Conservation (phyloP, 2,888 invertebrate genomes). For the Ferrisia virgata region DNA sequence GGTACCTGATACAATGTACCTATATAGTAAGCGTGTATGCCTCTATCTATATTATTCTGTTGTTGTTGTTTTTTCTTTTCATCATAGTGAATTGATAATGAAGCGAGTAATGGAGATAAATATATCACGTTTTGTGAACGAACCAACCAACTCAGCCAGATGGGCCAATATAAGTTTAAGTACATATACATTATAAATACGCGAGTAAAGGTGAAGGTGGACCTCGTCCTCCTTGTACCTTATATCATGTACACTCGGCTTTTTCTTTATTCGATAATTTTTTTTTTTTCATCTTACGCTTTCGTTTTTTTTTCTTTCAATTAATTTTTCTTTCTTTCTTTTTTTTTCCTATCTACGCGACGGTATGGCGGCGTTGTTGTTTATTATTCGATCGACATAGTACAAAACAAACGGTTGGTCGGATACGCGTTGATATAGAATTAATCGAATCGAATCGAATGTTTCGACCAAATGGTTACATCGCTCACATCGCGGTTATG, state of each 20-base stretch:
- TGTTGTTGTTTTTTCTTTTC: background rate
- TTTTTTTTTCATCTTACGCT: background rate
- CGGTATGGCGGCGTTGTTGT: background rate
- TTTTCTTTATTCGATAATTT: background rate
- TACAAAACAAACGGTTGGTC: background rate
- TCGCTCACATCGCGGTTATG: background rate
- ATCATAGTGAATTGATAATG: background rate
- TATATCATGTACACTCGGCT: too few relatives aligned
- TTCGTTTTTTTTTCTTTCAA: background rate
- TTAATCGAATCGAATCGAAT: background rate
- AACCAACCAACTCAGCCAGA: background rate
- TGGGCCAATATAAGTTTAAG: too few relatives aligned
- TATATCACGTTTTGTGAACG: background rate
- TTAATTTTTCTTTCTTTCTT: background rate
- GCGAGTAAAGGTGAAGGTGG: background rate
- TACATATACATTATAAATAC: too few relatives aligned
- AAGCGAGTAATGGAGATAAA: conserved; percentile 6
- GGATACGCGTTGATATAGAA: background rate
- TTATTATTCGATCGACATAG: background rate
- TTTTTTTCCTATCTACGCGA: background rate
- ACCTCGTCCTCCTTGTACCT: background rate
- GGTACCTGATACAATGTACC: background rate
- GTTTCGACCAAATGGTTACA: background rate
- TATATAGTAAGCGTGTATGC: too few relatives aligned
- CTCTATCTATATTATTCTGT: too few relatives aligned